Conservation (phyloP, 2,888 invertebrate species). For the Phortica magna region DNA sequence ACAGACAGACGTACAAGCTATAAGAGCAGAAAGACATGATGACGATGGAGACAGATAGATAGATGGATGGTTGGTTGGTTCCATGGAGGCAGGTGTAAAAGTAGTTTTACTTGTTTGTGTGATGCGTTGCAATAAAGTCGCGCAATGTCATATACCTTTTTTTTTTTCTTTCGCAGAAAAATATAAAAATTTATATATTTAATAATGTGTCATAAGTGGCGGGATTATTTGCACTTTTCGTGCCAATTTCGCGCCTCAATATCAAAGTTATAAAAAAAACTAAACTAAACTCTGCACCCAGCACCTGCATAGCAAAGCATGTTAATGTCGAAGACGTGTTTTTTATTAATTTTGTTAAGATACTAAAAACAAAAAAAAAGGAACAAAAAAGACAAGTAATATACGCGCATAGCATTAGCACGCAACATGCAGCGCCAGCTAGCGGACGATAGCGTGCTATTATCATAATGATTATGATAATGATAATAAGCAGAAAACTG, state of each 20-base stretch:
- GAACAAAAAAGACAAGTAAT: too few species aligned
- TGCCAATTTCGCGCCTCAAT: background rate
- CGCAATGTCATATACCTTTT: background rate
- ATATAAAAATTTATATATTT: slow-evolving; percentile 45
- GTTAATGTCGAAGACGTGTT: slow-evolving; percentile 23
- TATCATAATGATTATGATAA: background rate
- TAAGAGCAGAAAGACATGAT: background rate
- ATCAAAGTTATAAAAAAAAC: background rate
- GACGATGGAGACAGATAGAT: too few species aligned
- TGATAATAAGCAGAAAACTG: slow-evolving; percentile 2
- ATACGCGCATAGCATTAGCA: too few species aligned
- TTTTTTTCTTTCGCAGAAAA: background rate
- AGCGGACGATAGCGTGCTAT: background rate
- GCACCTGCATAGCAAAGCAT: background rate
- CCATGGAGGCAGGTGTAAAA: background rate
- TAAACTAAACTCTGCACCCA: background rate
- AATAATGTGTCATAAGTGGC: slow-evolving; percentile 41
- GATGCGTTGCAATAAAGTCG: too few species aligned
- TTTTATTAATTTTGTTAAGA: slow-evolving; percentile 18
- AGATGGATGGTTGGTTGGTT: background rate
- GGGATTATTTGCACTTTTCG: slow-evolving; percentile 41
- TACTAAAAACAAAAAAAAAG: background rate
- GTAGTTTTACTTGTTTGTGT: background rate
- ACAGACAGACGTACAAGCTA: background rate
- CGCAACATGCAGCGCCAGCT: slow-evolving; percentile 9